Evolutionary conservation across 1,140 invertebrate species (phyloP).

Genomic region (Cydia splendana): DNA sequence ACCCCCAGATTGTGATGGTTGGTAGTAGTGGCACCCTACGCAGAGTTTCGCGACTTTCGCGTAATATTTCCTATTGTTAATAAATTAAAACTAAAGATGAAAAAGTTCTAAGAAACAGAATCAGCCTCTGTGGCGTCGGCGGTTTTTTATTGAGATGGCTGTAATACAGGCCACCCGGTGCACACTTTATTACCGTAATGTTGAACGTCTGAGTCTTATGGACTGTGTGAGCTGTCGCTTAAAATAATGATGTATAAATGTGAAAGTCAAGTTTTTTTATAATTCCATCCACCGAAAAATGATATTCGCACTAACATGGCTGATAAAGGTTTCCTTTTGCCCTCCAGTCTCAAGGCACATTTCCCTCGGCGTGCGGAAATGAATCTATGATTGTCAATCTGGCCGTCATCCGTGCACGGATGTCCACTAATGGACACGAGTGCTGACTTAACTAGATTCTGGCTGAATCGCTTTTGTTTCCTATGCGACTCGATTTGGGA

Average conservation of each 20-base stretch:
- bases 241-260: not conserved
- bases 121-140: not conserved
- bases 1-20: no score
- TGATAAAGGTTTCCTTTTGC: not conserved
- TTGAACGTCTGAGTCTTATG: not conserved
- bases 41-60: no score
- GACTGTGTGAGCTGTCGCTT: not conserved
- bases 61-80: no score
- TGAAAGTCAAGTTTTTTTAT: no score
- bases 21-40: no score
- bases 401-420: not conserved
- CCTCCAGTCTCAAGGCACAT: slow-evolving; percentile 2
- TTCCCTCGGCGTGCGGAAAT: not conserved
- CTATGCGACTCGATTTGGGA: not conserved
- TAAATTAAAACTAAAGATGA: no score
- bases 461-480: slow-evolving; percentile 4
- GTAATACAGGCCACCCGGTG: slow-evolving; percentile 6
- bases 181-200: slow-evolving; percentile 1
- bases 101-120: no score
- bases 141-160: slow-evolving; percentile 10
- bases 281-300: no score
- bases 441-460: not conserved
- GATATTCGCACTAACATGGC: not conserved
- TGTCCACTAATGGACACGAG: slow-evolving; percentile 13
- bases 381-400: slow-evolving; percentile 11